Evolutionary conservation across 2,888 invertebrate species (phyloP).

Genomic region (Acanthopleura granulata): DNA sequence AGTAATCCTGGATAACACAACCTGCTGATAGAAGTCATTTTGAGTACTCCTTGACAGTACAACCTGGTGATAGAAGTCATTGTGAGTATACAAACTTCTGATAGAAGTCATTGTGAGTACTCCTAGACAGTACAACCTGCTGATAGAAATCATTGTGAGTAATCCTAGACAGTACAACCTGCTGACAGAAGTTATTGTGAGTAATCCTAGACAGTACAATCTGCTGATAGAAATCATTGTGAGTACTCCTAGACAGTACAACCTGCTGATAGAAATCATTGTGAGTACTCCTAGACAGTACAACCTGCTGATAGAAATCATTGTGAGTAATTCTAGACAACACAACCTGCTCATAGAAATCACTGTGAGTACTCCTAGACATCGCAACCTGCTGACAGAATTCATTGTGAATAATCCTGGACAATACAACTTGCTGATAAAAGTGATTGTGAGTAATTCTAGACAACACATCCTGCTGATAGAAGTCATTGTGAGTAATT

Average conservation of each 20-base stretch:
- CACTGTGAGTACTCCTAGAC: conserved; percentile 24
- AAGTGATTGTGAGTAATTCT: conserved; percentile 27
- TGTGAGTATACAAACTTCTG: conserved; percentile 10
- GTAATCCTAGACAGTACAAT: conserved; percentile 25
- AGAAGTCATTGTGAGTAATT: conserved; percentile 26
- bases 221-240: conserved; percentile 30
- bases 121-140: conserved; percentile 26
- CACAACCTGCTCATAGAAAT: conserved; percentile 27
- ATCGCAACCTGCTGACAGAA: conserved; percentile 11
- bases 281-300: conserved; percentile 23
- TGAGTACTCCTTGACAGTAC: conserved; percentile 22
- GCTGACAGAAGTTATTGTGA: conserved; percentile 28
- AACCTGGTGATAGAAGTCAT: neutral
- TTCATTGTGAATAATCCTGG: conserved; percentile 14
- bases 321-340: conserved; percentile 19
- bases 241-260: neutral
- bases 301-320: too few species aligned
- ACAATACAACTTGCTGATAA: conserved; percentile 25
- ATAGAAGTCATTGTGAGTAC: too few species aligned
- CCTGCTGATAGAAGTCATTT: conserved; percentile 28
- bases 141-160: conserved; percentile 29
- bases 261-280: conserved; percentile 25
- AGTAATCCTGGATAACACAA: conserved; percentile 24
- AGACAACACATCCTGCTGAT: conserved; percentile 17
- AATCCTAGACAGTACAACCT: conserved; percentile 26